These are phyloP conservation scores for Brachystomella parvula DNA, from an alignment of 1,140 invertebrate genomes.

Conservation along the genomic window DNA sequence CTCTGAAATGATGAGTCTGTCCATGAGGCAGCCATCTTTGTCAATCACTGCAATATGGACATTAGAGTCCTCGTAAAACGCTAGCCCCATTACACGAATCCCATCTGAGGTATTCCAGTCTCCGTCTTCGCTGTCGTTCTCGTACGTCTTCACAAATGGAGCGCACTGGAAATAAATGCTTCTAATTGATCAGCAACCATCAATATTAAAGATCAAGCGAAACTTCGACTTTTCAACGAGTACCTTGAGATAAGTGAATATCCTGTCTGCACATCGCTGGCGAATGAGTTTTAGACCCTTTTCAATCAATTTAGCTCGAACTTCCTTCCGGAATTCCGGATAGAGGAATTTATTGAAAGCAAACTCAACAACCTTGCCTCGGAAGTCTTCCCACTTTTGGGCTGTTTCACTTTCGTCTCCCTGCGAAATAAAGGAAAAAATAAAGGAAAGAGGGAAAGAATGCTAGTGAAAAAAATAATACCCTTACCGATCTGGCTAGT, in stretches of 20 bases:
- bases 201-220: too few species aligned
- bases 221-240: too few species aligned
- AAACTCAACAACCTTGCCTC: constrained; percentile 76
- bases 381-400: constrained; percentile 89
- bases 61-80: constrained; percentile 32
- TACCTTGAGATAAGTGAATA: constrained; percentile 83
- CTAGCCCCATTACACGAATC: constrained; percentile 64
- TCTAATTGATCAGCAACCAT: too few species aligned
- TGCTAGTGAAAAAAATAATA: too few species aligned
- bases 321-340: constrained; percentile 80
- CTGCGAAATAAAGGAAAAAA: too few species aligned
- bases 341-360: constrained; percentile 81
- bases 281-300: constrained; percentile 88
- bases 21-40: background rate
- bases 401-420: constrained; percentile 95
- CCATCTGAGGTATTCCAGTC: constrained; percentile 82
- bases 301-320: constrained; percentile 65
- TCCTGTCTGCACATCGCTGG: constrained; percentile 67
- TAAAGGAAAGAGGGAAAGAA: constrained; percentile 34
- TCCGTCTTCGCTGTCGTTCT: constrained; percentile 69
- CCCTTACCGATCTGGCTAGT: constrained; percentile 67
- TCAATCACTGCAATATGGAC: background rate
- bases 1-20: constrained; percentile 21
- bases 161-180: constrained; percentile 56
- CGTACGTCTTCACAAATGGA: constrained; percentile 51